Base-by-base conservation (phyloP, 2,113 vertebrate species). In the Urocynchramus pylzowi region DNA sequence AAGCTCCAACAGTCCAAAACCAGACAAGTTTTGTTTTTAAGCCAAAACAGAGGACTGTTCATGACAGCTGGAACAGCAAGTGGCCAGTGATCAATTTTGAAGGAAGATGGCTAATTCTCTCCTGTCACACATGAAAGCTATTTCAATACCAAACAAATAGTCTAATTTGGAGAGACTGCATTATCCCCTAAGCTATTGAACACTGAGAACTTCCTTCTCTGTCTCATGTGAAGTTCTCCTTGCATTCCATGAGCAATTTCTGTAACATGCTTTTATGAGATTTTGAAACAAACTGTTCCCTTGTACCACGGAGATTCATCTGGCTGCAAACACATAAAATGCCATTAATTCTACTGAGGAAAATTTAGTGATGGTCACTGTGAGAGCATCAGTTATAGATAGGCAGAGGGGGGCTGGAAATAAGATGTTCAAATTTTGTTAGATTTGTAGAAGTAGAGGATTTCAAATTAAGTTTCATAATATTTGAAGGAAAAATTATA, bases 111-210 rank as follows among this genome's bases (percentile, higher is more conserved):
- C 35, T 85, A 73, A 82, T 91, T 77, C 47, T 93, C 33, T 84
- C 54, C 53, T 73, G 84, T 94, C 81, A 94, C 77, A 93, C n/a
- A n/a, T 11, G 21, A 89, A 68, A 90, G 75, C 63, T 90, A 86
- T 93, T 96, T 96, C 90, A 90, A 74, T 77, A 85, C 71, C 83
- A 71, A 91, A 79, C 35, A 91, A 93, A 59, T 42, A 77, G 37
- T 42, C 16, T 84, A 61, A 79, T 84, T 85, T 53, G 59, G 27
- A 94, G 77, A 70, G 16, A 16, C 23, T 86, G 27, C 33, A 86
- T 67, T 89, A 71, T 45, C 24, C 16, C 74, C 42, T 59, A 89
- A 79, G 57, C 11, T 7, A 39, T 23, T 92, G 56, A 95, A 87
- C 47, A 16, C 57, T 30, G 27, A 88, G 44, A 67, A 65, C 39